Conservation (phyloP, 1,140 invertebrate genomes). For the Psix sp. region DNA sequence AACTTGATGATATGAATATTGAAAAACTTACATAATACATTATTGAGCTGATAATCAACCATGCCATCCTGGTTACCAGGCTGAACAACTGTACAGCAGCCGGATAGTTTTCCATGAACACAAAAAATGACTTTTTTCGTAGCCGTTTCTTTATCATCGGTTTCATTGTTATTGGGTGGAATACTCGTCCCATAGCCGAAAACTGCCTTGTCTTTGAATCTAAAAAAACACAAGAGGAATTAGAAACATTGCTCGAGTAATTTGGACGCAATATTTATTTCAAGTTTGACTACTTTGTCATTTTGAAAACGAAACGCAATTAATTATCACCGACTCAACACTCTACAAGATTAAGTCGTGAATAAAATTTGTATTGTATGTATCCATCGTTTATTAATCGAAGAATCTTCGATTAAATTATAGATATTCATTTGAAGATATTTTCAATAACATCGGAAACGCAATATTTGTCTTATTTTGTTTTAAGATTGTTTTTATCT, state of each 20-base stretch:
- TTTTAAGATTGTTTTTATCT: too few relatives aligned
- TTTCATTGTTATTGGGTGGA: slow-evolving; percentile 69
- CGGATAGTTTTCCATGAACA: slow-evolving; percentile 77
- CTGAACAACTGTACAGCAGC: slow-evolving; percentile 76
- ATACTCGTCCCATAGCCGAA: slow-evolving; percentile 75
- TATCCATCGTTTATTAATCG: slow-evolving; percentile 37
- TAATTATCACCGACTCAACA: slow-evolving; percentile 14
- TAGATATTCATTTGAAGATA: slow-evolving; percentile 18
- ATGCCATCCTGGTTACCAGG: slow-evolving; percentile 57
- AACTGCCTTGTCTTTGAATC: slow-evolving; percentile 72
- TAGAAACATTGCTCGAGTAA: too few relatives aligned
- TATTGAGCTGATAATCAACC: slow-evolving; percentile 62
- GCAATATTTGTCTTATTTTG: too few relatives aligned
- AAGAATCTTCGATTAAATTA: slow-evolving; percentile 23
- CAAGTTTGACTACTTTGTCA: neutral
- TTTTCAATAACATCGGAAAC: slow-evolving; percentile 10
- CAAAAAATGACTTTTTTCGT: slow-evolving; percentile 77
- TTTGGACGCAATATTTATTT: too few relatives aligned
- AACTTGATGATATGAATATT: too few relatives aligned
- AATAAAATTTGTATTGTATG: slow-evolving; percentile 20
- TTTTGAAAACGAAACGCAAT: slow-evolving; percentile 30
- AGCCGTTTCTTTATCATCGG: slow-evolving; percentile 60
- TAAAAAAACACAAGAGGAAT: slow-evolving; percentile 49
- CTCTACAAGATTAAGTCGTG: slow-evolving; percentile 12
- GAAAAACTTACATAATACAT: slow-evolving; percentile 55